Evolutionary conservation across 2,888 invertebrate genomes (phyloP).

Genomic region (Gasteruption jaculator): DNA sequence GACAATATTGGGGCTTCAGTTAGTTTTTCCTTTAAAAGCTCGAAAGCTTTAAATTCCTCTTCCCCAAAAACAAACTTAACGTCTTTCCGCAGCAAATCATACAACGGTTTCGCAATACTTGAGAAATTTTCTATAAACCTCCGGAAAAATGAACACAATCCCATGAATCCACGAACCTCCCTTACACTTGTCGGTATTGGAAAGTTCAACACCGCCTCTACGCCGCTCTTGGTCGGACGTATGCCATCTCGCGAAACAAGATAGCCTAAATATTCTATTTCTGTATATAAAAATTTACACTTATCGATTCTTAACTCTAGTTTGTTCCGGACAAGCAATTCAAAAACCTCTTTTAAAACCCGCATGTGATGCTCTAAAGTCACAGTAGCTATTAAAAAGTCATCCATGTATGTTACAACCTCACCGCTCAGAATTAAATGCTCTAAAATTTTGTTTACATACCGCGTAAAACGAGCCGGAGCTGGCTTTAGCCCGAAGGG

Average conservation of each 20-base stretch:
- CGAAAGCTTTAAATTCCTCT: slow-evolving; percentile 25
- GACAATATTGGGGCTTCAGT: slow-evolving; percentile 12
- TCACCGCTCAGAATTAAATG: slow-evolving; percentile 15
- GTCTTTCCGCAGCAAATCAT: slow-evolving; percentile 27
- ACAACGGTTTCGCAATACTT: slow-evolving; percentile 31
- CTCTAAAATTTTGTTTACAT: slow-evolving; percentile 15
- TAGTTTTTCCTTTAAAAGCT: slow-evolving; percentile 23
- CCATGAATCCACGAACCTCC: slow-evolving; percentile 30
- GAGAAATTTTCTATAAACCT: slow-evolving; percentile 28
- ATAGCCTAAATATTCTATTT: slow-evolving; percentile 27
- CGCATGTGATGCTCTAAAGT: slow-evolving; percentile 15
- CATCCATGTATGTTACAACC: slow-evolving; percentile 17
- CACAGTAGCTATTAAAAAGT: slow-evolving; percentile 14
- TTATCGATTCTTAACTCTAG: slow-evolving; percentile 21
- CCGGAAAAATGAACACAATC: slow-evolving; percentile 30
- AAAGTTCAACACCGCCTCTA: slow-evolving; percentile 25
- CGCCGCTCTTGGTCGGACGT: slow-evolving; percentile 21
- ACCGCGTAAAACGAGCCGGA: slow-evolving; percentile 16
- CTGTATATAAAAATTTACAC: slow-evolving; percentile 22
- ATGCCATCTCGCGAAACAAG: slow-evolving; percentile 21
- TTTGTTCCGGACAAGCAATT: slow-evolving; percentile 12
- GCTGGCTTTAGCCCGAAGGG: slow-evolving; percentile 21
- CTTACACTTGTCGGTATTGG: slow-evolving; percentile 21
- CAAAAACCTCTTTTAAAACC: slow-evolving; percentile 12
- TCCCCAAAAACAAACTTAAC: slow-evolving; percentile 27